Conservation (phyloP, 2,797 vertebrate genomes). For the Syndactyla subalaris region DNA sequence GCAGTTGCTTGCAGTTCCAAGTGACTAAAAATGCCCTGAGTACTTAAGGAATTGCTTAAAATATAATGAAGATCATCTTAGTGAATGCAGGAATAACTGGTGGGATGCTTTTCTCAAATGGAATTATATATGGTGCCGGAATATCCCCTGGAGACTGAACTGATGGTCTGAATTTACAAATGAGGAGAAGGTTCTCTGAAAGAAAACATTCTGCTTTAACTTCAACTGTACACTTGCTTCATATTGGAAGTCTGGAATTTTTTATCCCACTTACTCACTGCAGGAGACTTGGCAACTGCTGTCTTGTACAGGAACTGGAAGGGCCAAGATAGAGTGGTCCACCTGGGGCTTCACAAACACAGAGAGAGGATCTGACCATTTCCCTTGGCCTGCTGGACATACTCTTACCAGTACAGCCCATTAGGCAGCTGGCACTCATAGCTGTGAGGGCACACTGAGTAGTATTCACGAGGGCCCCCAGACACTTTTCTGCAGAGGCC, state of each 20-base stretch:
- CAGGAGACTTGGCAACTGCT: neutral
- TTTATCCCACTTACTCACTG: neutral
- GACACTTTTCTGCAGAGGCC: neutral
- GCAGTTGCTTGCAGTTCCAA: neutral
- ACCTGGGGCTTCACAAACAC: neutral
- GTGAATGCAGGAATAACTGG: neutral
- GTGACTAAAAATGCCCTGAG: neutral
- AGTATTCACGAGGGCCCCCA: neutral
- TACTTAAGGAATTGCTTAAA: neutral
- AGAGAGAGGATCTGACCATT: neutral
- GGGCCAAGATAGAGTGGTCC: neutral
- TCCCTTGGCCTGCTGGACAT: neutral
- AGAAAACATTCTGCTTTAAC: neutral
- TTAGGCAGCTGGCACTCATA: neutral
- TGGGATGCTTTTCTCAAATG: neutral
- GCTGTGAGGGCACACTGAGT: neutral
- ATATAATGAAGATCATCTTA: neutral
- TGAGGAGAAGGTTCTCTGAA: neutral
- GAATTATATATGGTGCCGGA: neutral
- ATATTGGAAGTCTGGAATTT: neutral
- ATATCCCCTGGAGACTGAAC: neutral
- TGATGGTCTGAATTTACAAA: neutral
- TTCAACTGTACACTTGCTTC: neutral
- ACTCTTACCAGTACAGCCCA: fast-evolving
- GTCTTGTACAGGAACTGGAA: neutral